Evolutionary conservation across 2,797 vertebrate species (phyloP), one percentile per base, ranked within the genome.

Genomic region (Myripristis murdjan): DNA sequence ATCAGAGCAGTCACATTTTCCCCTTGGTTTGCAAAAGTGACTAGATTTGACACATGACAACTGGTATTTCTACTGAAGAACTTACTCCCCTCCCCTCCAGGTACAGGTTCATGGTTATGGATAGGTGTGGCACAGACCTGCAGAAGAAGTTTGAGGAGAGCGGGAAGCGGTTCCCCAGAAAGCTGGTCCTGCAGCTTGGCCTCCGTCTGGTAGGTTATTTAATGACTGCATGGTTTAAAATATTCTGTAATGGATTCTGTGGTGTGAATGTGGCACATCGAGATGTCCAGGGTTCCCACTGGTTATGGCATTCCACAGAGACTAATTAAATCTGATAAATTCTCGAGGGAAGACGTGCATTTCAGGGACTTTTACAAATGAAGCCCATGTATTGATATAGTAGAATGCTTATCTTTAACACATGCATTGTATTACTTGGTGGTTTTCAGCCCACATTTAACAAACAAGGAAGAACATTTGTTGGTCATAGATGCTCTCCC

Each of bases 21-120:
- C 28, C 4, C 28, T 4, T 31, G 7, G 28, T 37, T 37, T 11
- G 10, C 7, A 35, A 35, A 35, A 7, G 35, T 3, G 10, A 11
- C 35, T 37, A 3, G 35, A 37, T 12, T 37, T 37, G n/a, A 55
- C 10, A 16, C 16, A 22, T 24, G 10, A 51, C 10, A 15, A 23
- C 23, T 51, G 1, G 23, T 12, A 10, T 26, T 15, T n/a, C 10
- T 2, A 49, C 24, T 67, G 11, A 69, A 39, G 4, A 20, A 0
- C 0, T 11, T 0, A 2, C 63, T 8, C 64, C 4, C 57, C 10
- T 54, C 0, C 61, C 20, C 6, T 31, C 14, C 77, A 96, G 95
- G 66, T 99, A 98, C 37, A 93, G 98, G 71, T 99, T 99, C 92
- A 98, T 99, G 98, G 95, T 99, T 55, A 99, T 99, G 87, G 98